These are phyloP conservation scores for Tenthredo livida DNA, from an alignment of 2,888 invertebrate genomes.

Conservation along the genomic window DNA sequence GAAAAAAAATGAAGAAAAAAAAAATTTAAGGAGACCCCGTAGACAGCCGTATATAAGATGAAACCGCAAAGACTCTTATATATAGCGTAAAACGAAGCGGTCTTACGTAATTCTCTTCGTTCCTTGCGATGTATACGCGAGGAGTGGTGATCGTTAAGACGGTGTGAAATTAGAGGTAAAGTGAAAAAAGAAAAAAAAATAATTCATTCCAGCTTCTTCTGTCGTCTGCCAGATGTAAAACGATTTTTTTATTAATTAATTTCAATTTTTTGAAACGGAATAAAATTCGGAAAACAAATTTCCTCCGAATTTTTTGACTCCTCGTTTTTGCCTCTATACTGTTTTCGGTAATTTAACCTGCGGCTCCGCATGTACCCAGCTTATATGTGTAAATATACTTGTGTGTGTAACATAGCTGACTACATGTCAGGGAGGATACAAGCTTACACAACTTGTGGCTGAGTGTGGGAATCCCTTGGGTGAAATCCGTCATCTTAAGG, in stretches of 20 bases:
- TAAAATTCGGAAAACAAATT: too few species aligned
- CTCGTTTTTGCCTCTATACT: neutral
- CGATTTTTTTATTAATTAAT: neutral
- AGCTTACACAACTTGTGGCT: slow-evolving; percentile 26
- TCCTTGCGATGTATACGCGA: neutral
- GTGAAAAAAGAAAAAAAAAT: neutral
- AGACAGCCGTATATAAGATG: slow-evolving; percentile 15
- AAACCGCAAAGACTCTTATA: neutral
- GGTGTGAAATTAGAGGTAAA: neutral
- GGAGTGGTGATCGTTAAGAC: neutral
- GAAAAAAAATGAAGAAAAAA: neutral
- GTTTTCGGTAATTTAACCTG: neutral
- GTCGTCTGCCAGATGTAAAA: neutral
- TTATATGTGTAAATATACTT: neutral
- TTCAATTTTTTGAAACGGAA: neutral
- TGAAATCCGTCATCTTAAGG: slow-evolving; percentile 48
- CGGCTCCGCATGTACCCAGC: neutral
- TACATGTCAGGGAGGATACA: neutral
- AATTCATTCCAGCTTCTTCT: too few species aligned
- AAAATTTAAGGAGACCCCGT: neutral
- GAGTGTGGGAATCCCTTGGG: slow-evolving; percentile 27
- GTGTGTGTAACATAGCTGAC: neutral
- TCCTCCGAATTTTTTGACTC: neutral
- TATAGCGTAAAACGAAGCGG: neutral
- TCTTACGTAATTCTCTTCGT: neutral